These are phyloP conservation scores for Plecturocebus donacophilus DNA, from an alignment of 2,113 vertebrate species.

Conservation along the genomic window DNA sequence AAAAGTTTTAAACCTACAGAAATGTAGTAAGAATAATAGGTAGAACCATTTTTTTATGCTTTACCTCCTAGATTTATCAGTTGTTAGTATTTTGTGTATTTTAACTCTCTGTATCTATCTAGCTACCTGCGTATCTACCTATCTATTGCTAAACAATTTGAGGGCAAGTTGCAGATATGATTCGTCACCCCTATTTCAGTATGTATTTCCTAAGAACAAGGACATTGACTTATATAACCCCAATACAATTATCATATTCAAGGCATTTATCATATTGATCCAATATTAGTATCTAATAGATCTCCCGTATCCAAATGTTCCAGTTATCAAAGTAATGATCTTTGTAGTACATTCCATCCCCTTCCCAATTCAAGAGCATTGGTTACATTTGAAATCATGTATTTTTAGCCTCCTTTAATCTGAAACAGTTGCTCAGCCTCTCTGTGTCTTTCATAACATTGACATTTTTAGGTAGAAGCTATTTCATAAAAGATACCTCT, in stretches of 20 bases:
- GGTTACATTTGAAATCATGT: neutral
- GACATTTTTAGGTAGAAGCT: neutral
- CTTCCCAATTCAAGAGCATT: neutral
- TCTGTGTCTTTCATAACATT: neutral
- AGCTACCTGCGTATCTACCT: neutral
- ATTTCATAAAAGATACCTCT: neutral
- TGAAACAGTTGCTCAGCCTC: neutral
- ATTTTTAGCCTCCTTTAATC: neutral
- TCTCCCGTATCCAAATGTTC: neutral
- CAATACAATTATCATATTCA: neutral
- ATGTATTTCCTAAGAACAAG: neutral
- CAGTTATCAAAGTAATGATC: neutral
- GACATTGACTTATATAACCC: neutral
- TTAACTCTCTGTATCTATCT: neutral
- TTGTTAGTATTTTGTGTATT: neutral
- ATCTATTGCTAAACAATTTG: neutral
- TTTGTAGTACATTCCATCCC: neutral
- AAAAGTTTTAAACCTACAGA: neutral
- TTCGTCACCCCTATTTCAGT: neutral
- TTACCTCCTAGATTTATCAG: neutral
- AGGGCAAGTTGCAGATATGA: neutral
- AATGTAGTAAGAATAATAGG: neutral
- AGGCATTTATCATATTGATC: neutral
- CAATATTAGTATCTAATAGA: neutral
- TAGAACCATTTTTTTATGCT: neutral